phyloP scores from a whole-genome alignment of 1,140 invertebrate genomes.

The Leguminivora glycinivorella region DNA sequence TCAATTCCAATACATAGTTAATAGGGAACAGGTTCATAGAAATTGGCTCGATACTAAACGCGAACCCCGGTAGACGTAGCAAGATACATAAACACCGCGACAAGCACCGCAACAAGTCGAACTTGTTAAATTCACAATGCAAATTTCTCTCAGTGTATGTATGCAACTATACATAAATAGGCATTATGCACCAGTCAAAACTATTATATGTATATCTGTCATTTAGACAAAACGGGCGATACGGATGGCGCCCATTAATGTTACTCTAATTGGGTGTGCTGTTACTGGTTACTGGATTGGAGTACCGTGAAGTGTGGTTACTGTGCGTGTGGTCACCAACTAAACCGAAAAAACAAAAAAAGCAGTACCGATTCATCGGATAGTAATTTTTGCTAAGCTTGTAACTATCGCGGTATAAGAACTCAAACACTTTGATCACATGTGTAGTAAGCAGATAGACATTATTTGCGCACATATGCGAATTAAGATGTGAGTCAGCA shows the following conservation, averaged over 20 bases:
- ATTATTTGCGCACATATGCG: background rate
- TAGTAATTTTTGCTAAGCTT: background rate
- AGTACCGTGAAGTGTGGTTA: slow-evolving; percentile 68
- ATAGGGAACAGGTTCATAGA: too few species aligned
- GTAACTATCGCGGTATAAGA: too few species aligned
- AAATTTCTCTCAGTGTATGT: too few species aligned
- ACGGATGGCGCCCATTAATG: slow-evolving; percentile 35
- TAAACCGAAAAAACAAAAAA: slow-evolving; percentile 56
- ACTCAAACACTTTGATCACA: background rate
- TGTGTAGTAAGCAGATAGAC: background rate
- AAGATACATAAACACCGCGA: too few species aligned
- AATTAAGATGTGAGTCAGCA: slow-evolving; percentile 31
- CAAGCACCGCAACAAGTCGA: too few species aligned
- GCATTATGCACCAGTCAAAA: background rate
- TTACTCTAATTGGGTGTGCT: slow-evolving; percentile 41
- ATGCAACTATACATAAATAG: too few species aligned
- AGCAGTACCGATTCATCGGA: slow-evolving; percentile 37
- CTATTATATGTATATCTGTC: background rate
- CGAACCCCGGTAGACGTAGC: too few species aligned
- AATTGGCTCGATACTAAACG: too few species aligned
- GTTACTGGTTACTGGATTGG: slow-evolving; percentile 47
- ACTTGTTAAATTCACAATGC: too few species aligned
- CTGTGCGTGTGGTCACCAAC: slow-evolving; percentile 66
- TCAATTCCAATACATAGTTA: too few species aligned
- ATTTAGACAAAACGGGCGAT: background rate